Base-by-base conservation (phyloP, 1,140 invertebrate genomes). In the Drosophila teissieri region DNA sequence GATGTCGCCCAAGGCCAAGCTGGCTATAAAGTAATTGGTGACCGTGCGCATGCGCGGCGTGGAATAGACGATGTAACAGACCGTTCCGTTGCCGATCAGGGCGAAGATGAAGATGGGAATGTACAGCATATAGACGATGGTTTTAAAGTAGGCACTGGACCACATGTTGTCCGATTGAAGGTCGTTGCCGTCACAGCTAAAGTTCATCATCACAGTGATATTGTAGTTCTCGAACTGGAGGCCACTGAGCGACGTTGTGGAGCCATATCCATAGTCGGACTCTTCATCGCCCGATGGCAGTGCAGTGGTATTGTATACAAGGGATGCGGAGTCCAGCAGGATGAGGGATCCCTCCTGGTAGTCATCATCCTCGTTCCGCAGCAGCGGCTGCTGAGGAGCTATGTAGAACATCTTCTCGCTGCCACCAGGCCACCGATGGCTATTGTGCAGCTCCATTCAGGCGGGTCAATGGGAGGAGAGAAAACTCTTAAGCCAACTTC, bases 11-110 rank as follows among this genome's bases (percentile, higher is more conserved):
- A 97, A 92, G 0, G 97, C 96, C 56, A 98, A 92, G 92, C 98
- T 98, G 70, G 95, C 95, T 69, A 98, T 97, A 88, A 97, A 97
- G 84, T 96, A 96, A 83, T 98, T 98, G 2, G 97, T 97, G 1
- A 97, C 96, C 0, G 96, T 97, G 68, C 95, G 94, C 96, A 97
- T 98, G 34, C 96, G 93, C 0, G 96, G 95, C 22, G 95, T 96
- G 8, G 94, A 94, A 55, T 95, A 93, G 1, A 98, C 96, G 7
- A 97, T 95, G 84, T 96, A 97, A 91, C 96, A 97, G 5, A 98
- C 96, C 3, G 97, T 94, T 12, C 95, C 95, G 88, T 98, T 98
- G 2, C 97, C 97, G 1, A 95, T 73, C 7, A 98, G 88, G 0
- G 96, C 96, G 1, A 96, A 92, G 2, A 97, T 88, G 61, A 97